Conservation (phyloP, 2,888 invertebrate species). For the Morpho deidamia region DNA sequence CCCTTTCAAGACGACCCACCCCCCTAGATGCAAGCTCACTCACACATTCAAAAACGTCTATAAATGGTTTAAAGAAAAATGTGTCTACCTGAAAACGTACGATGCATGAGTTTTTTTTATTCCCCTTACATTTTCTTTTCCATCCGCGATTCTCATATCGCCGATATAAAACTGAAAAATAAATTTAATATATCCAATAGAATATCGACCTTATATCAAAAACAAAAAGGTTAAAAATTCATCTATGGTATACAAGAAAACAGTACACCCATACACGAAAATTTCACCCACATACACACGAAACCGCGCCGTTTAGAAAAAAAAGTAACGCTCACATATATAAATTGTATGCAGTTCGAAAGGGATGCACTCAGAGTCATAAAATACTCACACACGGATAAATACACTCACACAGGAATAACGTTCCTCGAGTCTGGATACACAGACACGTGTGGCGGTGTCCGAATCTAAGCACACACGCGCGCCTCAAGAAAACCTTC, state of each 20-base stretch:
- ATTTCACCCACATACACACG: slow-evolving; percentile 50
- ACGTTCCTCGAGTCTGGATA: slow-evolving; percentile 44
- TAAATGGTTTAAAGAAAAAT: slow-evolving; percentile 79
- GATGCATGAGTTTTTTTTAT: slow-evolving; percentile 74
- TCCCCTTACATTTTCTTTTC: slow-evolving; percentile 75
- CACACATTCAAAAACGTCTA: slow-evolving; percentile 51
- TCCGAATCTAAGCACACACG: slow-evolving; percentile 52
- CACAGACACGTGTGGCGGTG: slow-evolving; percentile 44
- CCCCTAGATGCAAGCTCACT: slow-evolving; percentile 55
- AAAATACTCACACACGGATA: slow-evolving; percentile 61
- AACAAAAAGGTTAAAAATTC: slow-evolving; percentile 35
- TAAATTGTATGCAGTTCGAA: slow-evolving; percentile 75
- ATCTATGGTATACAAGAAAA: slow-evolving; percentile 43
- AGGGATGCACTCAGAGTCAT: slow-evolving; percentile 78
- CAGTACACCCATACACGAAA: slow-evolving; percentile 61
- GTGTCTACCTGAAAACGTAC: slow-evolving; percentile 79
- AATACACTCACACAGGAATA: slow-evolving; percentile 30
- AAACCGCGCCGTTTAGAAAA: slow-evolving; percentile 66
- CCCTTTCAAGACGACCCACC: slow-evolving; percentile 47
- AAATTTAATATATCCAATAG: slow-evolving; percentile 48
- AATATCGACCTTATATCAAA: slow-evolving; percentile 33
- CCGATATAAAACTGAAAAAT: slow-evolving; percentile 79
- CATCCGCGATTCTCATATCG: slow-evolving; percentile 78
- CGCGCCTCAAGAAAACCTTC: slow-evolving; percentile 62
- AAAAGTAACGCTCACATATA: slow-evolving; percentile 74